Conservation (phyloP, 2,797 vertebrate genomes). For the Anabacerthia variegaticeps region DNA sequence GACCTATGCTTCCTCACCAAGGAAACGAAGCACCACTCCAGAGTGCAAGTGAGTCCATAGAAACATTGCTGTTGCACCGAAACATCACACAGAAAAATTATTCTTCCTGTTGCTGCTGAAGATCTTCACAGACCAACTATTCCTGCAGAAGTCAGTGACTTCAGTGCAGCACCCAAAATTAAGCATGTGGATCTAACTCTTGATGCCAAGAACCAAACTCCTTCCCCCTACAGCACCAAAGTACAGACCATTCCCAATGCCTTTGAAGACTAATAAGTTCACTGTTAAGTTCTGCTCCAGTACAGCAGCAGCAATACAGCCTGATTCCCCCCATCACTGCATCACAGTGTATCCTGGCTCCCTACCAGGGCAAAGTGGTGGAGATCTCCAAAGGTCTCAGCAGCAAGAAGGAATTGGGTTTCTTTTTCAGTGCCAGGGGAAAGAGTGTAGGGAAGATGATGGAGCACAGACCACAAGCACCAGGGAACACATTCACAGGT, state of each 20-base stretch:
- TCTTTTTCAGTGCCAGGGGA: not conserved
- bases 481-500: not conserved
- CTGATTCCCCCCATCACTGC: not conserved
- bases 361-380: not conserved
- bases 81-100: rapidly evolving
- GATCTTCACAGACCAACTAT: not conserved
- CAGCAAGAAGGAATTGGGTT: not conserved
- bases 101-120: not conserved
- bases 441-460: not conserved
- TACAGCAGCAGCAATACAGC: not conserved
- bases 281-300: not conserved
- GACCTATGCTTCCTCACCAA: rapidly evolving
- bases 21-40: not conserved
- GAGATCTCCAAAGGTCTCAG: not conserved
- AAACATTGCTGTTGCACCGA: not conserved
- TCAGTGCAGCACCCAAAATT: not conserved
- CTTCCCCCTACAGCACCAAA: not conserved
- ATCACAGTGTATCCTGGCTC: too few species aligned
- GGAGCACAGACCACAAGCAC: not conserved
- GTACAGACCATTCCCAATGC: not conserved
- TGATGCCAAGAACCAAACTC: not conserved
- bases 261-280: not conserved
- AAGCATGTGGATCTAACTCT: not conserved
- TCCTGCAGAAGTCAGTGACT: not conserved
- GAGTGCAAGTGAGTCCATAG: rapidly evolving